Base-by-base conservation (phyloP, 1,140 invertebrate genomes). In the Caenorhabditis inopinata region DNA sequence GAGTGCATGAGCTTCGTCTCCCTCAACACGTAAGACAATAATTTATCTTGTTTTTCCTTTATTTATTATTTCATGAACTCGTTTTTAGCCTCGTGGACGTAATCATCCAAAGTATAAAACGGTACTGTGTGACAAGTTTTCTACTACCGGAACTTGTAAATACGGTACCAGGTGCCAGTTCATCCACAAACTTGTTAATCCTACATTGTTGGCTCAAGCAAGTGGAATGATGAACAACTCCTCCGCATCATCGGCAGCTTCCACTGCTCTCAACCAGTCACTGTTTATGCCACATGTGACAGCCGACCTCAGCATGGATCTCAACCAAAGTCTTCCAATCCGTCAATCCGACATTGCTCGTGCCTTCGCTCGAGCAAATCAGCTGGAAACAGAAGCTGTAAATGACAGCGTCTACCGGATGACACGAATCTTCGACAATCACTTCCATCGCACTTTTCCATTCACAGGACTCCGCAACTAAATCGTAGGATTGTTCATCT, bases 1-100 rank as follows among this genome's bases (percentile, higher is more conserved):
- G 96, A 21, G 90, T 92, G 46, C 92, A 92, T 83, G 97, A 99
- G 89, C 91, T 99, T 79, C 92, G 96, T 6, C 68, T 82, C 21
- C 79, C 78, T 16, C 47, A 68, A 16, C 32, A 80, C 21, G 83
- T 84, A 47, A 25, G 75, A 53, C 9, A 76, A 48, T 18, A 12
- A n/a, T 27, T 74, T 5, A 42, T 38, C n/a, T 42, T 5, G 11
- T 4, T n/a, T n/a, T n/a, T n/a, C n/a, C n/a, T n/a, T 29, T 16
- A 6, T 32, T n/a, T 51, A 21, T 32, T 32, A 21, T 21, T 12
- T 42, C 23, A 68, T 68, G 11, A 5, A 3, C 0, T 21, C n/a
- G 27, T 21, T 23, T 86, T 83, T 29, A 82, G 84, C 29, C 74
- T 80, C 29, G 83, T 82, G 58, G 85, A 80, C 32, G 79, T 27